Percentiles rank a stretch among this genome's conserved stretches.
These are phyloP conservation scores for Labrus mixtus DNA, from an alignment of 2,113 vertebrate species.

Conservation along the genomic window DNA sequence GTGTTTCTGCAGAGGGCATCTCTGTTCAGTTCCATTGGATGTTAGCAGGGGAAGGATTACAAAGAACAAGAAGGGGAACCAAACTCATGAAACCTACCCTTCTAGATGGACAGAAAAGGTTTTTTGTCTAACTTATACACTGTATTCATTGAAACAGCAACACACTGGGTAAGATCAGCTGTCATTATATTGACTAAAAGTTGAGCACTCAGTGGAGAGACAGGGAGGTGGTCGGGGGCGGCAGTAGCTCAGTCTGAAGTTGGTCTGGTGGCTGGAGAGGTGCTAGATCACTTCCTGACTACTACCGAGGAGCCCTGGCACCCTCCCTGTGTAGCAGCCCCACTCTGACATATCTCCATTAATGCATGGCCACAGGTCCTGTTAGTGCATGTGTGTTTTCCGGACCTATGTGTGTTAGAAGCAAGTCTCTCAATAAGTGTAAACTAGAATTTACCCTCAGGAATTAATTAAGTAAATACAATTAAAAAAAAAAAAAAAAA, in stretches of 20 bases:
- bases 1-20: conserved; percentile 1
- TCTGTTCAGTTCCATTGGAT: neutral
- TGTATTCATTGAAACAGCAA: conserved; percentile 14
- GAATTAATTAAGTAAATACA: too few relatives aligned
- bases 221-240: neutral
- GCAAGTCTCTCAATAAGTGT: too few relatives aligned
- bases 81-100: neutral
- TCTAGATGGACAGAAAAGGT: neutral
- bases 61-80: neutral
- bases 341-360: too few relatives aligned
- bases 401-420: too few relatives aligned
- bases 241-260: too few relatives aligned
- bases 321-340: too few relatives aligned
- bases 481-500: neutral
- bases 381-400: too few relatives aligned
- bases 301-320: too few relatives aligned
- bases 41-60: neutral
- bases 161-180: conserved; percentile 1
- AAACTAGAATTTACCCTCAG: too few relatives aligned
- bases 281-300: too few relatives aligned
- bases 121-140: neutral
- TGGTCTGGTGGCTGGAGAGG: too few relatives aligned
- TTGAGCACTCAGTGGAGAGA: conserved; percentile 35
- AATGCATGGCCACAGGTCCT: too few relatives aligned
- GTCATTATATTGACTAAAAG: conserved; percentile 10